Evolutionary conservation across 2,797 vertebrate genomes (phyloP), one percentile per base, ranked within the genome.

Genomic region (Cottoperca gobio): DNA sequence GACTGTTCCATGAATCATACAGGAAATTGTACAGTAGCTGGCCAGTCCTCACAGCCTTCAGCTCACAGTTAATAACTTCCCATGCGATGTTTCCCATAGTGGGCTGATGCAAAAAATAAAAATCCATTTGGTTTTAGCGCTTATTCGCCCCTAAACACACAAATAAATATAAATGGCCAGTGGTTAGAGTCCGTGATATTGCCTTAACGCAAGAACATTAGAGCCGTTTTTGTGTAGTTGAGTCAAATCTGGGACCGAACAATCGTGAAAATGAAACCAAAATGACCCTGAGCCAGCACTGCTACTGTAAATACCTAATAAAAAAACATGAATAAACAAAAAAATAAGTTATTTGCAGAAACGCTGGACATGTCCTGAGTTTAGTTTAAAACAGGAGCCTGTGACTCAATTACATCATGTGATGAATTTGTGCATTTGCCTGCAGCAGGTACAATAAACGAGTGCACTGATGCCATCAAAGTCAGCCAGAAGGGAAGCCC

Each of bases 1-100:
- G 75, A 79, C 64, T 59, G 78, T 73, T 85, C 78, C 70, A 88
- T 84, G 78, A 89, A 85, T 90, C 88, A 90, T 74, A 77, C 61
- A 62, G 60, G 43, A 82, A 71, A 65, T 21, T 14, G 17, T 68
- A 68, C 79, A 83, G 77, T 64, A 72, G 70, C 58, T 52, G 62
- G 60, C 58, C 53, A 53, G 73, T 69, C 26, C 49, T 26, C 42
- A 1, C 28, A 57, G 49, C 69, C 37, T 48, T 70, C 45, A 72
- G 71, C 69, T 73, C 54, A 66, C 59, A 54, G 24, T 13, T 67
- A 64, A 73, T 48, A 69, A 76, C 50, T 70, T 76, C 40, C 39
- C 28, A 49, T 63, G 55, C 64, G 67, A 75, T 2, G 4, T 59
- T 70, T 75, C 45, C 40, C 17, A 48, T 0, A 37, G 35, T 21